A percentile compares a stretch with the other conserved stretches of the same genome.
These are phyloP conservation scores for Andrena chrysosceles DNA, from an alignment of 2,888 invertebrate species.

Conservation along the genomic window DNA sequence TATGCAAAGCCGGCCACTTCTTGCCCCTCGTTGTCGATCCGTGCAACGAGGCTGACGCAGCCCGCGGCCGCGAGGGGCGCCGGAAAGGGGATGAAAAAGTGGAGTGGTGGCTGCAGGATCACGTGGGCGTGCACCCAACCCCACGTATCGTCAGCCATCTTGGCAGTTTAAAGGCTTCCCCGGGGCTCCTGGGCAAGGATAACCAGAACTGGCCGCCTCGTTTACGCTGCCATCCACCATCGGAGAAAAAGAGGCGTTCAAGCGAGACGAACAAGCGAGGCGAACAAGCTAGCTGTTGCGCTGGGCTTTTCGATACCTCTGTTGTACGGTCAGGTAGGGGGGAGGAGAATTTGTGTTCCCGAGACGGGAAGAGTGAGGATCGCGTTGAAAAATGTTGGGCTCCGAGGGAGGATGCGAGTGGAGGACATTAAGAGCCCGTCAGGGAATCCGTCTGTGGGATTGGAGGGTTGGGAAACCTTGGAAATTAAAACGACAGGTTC, in stretches of 20 bases:
- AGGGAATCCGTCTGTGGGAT: neutral
- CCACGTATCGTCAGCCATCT: conserved; percentile 70
- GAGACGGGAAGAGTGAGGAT: neutral
- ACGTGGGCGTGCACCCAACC: conserved; percentile 66
- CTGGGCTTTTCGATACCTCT: neutral
- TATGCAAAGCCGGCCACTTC: conserved; percentile 67
- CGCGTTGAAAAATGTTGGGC: conserved; percentile 9
- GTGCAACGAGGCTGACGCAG: conserved; percentile 48
- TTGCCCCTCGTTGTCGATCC: conserved; percentile 57
- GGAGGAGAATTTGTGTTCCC: conserved; percentile 4
- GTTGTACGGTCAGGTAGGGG: neutral
- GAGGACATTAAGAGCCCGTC: too few relatives aligned
- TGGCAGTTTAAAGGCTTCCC: conserved; percentile 67
- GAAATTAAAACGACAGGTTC: too few relatives aligned
- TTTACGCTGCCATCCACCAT: conserved; percentile 43
- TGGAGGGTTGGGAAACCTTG: neutral
- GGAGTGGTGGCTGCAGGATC: conserved; percentile 66
- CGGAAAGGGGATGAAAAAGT: conserved; percentile 62
- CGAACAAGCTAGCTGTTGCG: conserved; percentile 8
- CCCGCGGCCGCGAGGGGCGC: conserved; percentile 3
- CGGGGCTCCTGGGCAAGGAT: conserved; percentile 50
- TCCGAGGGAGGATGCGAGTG: neutral
- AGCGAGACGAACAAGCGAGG: neutral
- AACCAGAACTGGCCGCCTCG: conserved; percentile 54
- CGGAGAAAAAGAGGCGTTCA: neutral